phyloP scores from a whole-genome alignment of 2,888 invertebrate species.

The Protula sp. region DNA sequence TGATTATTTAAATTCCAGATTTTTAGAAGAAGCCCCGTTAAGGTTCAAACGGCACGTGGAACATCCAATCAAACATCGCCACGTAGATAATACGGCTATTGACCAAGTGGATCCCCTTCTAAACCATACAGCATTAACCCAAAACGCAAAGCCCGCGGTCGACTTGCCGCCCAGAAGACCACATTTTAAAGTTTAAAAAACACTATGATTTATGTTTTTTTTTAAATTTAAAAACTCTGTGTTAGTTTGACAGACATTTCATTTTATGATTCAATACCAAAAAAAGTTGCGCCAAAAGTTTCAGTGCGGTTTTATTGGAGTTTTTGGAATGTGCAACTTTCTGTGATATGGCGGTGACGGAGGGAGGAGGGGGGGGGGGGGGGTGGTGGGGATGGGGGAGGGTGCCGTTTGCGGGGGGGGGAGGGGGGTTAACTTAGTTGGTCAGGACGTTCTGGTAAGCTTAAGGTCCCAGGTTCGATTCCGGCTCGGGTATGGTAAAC shows the following conservation, averaged over 20 bases:
- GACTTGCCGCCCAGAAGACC: not conserved
- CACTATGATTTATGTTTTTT: not conserved
- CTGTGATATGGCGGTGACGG: not conserved
- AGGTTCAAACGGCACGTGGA: not conserved
- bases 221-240: no score
- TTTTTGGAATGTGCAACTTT: not conserved
- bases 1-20: not conserved
- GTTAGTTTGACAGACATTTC: no score
- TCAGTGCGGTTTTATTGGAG: no score
- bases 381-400: no score
- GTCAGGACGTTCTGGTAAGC: no score
- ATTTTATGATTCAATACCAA: not conserved
- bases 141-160: not conserved
- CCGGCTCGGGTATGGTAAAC: no score
- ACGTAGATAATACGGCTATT: conserved; percentile 8
- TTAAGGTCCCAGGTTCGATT: no score
- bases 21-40: not conserved
- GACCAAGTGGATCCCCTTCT: conserved; percentile 7
- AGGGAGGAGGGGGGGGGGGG: no score
- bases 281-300: no score
- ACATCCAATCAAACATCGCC: conserved; percentile 12
- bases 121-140: not conserved
- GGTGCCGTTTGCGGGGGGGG: no score
- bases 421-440: no score
- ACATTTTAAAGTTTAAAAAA: conserved; percentile 4